Conservation (phyloP, 1,140 invertebrate genomes). For the Diorhabda elongata region DNA sequence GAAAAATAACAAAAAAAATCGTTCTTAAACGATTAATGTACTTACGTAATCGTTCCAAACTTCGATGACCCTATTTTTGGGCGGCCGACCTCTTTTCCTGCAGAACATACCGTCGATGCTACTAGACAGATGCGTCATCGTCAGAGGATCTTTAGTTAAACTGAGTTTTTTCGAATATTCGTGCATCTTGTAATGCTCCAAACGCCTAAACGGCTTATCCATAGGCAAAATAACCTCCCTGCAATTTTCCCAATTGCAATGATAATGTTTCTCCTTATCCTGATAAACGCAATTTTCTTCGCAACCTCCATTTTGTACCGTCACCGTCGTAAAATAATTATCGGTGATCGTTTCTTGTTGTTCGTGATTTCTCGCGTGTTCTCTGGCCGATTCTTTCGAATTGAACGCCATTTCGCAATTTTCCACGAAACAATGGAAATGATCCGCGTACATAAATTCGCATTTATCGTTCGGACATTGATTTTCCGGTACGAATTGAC, state of each 20-base stretch:
- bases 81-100: constrained; percentile 83
- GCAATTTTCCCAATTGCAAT: constrained; percentile 85
- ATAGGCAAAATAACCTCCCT: constrained; percentile 75
- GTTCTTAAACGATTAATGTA: constrained; percentile 23
- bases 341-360: constrained; percentile 81
- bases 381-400: constrained; percentile 72
- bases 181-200: constrained; percentile 90
- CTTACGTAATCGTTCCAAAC: constrained; percentile 78
- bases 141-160: constrained; percentile 52
- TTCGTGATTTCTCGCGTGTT: constrained; percentile 82
- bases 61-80: constrained; percentile 88
- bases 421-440: constrained; percentile 73
- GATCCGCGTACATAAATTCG: constrained; percentile 65
- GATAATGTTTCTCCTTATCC: constrained; percentile 78
- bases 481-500: constrained; percentile 52
- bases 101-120: constrained; percentile 85
- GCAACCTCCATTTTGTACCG: constrained; percentile 57
- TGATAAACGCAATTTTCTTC: constrained; percentile 72
- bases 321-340: constrained; percentile 66
- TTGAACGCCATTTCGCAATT: constrained; percentile 66
- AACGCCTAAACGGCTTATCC: constrained; percentile 77
- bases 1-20: too few relatives aligned
- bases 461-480: constrained; percentile 60
- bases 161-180: constrained; percentile 58
- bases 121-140: constrained; percentile 63